Evolutionary conservation across 2,113 vertebrate genomes (phyloP).

Genomic region (Acanthisitta chloris): DNA sequence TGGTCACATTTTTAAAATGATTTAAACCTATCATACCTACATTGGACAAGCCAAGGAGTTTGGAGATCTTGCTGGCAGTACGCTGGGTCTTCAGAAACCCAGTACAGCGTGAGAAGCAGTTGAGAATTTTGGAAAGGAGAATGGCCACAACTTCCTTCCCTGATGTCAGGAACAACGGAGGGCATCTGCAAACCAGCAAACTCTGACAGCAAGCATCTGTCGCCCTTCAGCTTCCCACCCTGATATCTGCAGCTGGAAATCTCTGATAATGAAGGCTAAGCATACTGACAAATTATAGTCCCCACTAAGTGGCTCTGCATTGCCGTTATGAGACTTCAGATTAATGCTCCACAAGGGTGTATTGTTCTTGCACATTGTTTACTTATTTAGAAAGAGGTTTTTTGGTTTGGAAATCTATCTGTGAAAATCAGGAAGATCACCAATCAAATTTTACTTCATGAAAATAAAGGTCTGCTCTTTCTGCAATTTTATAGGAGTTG

Average conservation of each 20-base stretch:
- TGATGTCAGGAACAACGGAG: neutral
- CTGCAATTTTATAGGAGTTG: neutral
- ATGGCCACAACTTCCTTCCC: neutral
- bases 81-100: neutral
- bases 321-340: neutral
- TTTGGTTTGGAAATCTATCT: neutral
- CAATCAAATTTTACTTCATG: neutral
- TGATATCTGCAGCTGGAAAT: neutral
- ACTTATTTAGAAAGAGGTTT: neutral
- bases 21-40: neutral
- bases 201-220: neutral
- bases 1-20: neutral
- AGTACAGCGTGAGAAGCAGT: neutral
- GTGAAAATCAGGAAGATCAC: neutral
- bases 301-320: neutral
- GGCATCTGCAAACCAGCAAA: neutral
- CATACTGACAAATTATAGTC: neutral
- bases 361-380: neutral
- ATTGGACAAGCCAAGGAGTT: neutral
- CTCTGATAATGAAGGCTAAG: neutral
- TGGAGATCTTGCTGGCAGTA: neutral
- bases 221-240: neutral
- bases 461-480: neutral
- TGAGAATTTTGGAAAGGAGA: neutral
- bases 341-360: neutral